A percentile compares a stretch with the other conserved stretches of the same genome.
These are phyloP conservation scores for Rhimphoctona megacephalus DNA, from an alignment of 2,888 invertebrate genomes.

Conservation along the genomic window DNA sequence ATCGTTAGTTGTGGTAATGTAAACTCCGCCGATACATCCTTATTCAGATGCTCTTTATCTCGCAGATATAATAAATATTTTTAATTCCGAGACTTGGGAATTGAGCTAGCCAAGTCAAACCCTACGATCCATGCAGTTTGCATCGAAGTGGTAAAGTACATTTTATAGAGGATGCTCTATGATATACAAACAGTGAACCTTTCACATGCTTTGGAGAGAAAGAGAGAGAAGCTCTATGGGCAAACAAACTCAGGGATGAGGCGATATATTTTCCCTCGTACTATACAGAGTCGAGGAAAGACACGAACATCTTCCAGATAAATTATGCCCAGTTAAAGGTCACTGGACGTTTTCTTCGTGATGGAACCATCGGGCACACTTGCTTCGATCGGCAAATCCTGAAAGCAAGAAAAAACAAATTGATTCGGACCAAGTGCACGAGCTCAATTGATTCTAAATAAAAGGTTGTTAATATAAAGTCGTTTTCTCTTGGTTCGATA, in stretches of 20 bases:
- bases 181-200: slow-evolving; percentile 48
- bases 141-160: background rate
- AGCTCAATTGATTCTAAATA: background rate
- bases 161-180: slow-evolving; percentile 47
- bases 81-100: background rate
- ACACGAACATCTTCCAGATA: slow-evolving; percentile 76
- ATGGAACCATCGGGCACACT: slow-evolving; percentile 55
- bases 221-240: slow-evolving; percentile 35
- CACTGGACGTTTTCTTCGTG: slow-evolving; percentile 76
- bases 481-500: background rate
- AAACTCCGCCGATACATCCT: slow-evolving; percentile 28
- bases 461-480: background rate
- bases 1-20: slow-evolving; percentile 29
- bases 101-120: slow-evolving; percentile 29
- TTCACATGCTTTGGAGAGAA: slow-evolving; percentile 50
- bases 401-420: slow-evolving; percentile 7
- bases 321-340: slow-evolving; percentile 80
- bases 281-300: slow-evolving; percentile 64
- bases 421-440: slow-evolving; percentile 4
- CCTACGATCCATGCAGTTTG: slow-evolving; percentile 39
- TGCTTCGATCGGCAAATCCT: slow-evolving; percentile 36
- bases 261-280: slow-evolving; percentile 66
- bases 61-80: background rate
- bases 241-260: slow-evolving; percentile 54
- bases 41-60: slow-evolving; percentile 46